Percentiles rank a stretch among this genome's conserved stretches.
phyloP scores from a whole-genome alignment of 2,113 vertebrate species.

The Electrona antarctica region DNA sequence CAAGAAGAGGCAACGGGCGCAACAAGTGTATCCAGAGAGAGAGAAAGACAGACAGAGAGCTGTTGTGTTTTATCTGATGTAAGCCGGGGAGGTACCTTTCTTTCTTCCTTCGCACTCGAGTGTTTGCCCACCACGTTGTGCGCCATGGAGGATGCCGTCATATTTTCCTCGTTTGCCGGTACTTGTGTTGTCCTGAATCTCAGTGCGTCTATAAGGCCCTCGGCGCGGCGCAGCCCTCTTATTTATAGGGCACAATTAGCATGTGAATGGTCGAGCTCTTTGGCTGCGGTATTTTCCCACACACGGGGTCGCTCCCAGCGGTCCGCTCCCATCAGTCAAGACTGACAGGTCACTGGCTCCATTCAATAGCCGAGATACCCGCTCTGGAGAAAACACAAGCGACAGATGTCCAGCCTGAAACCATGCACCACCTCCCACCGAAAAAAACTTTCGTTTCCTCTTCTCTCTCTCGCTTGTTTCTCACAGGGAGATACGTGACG shows the following conservation, averaged over 20 bases:
- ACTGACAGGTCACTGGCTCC: conserved; percentile 89
- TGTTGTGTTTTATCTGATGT: not conserved
- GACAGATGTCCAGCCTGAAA: conserved; percentile 89
- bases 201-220: conserved; percentile 70
- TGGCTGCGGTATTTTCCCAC: conserved; percentile 88
- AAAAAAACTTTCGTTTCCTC: conserved; percentile 62
- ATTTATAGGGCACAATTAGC: conserved; percentile 89
- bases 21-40: not conserved
- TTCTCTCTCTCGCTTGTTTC: conserved; percentile 11
- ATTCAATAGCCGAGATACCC: conserved; percentile 79
- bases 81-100: conserved; percentile 81
- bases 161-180: conserved; percentile 47
- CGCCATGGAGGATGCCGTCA: conserved; percentile 80
- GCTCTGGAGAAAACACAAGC: conserved; percentile 70
- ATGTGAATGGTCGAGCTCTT: conserved; percentile 84
- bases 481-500: conserved; percentile 33
- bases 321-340: conserved; percentile 85
- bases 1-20: not conserved
- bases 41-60: not conserved
- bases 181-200: conserved; percentile 38
- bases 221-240: conserved; percentile 68
- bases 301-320: conserved; percentile 80
- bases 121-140: conserved; percentile 74
- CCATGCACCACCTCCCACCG: conserved; percentile 57
- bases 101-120: conserved; percentile 84